phyloP scores from a whole-genome alignment of 2,888 invertebrate species.

The Sphaeridia pumilis region DNA sequence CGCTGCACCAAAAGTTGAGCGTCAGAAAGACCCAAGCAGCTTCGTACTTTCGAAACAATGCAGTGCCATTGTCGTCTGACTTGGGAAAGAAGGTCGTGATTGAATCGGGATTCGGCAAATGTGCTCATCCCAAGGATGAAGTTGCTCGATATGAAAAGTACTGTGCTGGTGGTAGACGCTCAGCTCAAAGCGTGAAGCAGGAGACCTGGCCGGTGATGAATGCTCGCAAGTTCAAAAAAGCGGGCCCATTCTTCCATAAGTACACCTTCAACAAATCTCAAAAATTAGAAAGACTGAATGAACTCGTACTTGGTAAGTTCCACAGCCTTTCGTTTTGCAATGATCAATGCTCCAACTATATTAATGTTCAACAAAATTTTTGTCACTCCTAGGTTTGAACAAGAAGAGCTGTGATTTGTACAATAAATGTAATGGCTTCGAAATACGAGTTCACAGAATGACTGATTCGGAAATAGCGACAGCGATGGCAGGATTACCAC shows the following conservation, averaged over 20 bases:
- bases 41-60: constrained; percentile 11
- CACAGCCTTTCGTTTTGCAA: too few relatives aligned
- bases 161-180: constrained; percentile 3
- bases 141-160: constrained; percentile 5
- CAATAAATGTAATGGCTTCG: constrained; percentile 9
- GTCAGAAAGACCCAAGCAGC: constrained; percentile 12
- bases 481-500: constrained; percentile 2
- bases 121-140: constrained; percentile 8
- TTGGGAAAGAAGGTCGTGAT: constrained; percentile 12
- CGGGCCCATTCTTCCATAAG: constrained; percentile 16
- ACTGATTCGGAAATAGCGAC: constrained; percentile 7
- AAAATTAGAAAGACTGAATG: constrained; percentile 11
- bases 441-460: constrained; percentile 1
- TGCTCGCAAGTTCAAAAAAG: constrained; percentile 9
- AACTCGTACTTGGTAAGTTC: constrained; percentile 22
- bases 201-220: constrained; percentile 12
- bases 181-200: constrained; percentile 1
- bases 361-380: too few relatives aligned
- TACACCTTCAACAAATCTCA: constrained; percentile 15
- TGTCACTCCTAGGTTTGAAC: constrained; percentile 14
- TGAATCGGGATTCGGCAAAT: constrained; percentile 13
- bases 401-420: constrained; percentile 4
- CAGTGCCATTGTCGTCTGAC: constrained; percentile 16
- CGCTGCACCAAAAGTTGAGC: constrained; percentile 5
- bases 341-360: too few relatives aligned